Conservation (phyloP, 2,113 vertebrate genomes). For the Gopherus evgoodei region DNA sequence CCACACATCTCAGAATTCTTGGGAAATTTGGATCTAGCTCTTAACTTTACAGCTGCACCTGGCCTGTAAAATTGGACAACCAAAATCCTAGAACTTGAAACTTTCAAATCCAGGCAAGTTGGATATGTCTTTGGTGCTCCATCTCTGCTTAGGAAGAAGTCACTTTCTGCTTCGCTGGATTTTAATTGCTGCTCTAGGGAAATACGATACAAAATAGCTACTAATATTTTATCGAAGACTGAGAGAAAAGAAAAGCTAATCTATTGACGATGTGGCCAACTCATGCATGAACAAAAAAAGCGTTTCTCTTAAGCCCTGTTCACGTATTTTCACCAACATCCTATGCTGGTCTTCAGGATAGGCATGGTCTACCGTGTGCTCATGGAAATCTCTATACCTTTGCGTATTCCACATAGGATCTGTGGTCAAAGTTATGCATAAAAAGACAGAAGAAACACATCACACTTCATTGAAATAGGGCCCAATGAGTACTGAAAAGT, state of each 20-base stretch:
- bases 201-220: neutral
- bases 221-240: neutral
- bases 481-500: neutral
- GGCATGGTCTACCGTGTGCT: neutral
- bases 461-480: neutral
- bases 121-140: neutral
- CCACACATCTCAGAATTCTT: neutral
- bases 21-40: neutral
- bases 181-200: neutral
- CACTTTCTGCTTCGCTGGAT: neutral
- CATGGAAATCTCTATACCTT: neutral
- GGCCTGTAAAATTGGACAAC: neutral
- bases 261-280: conserved; percentile 10
- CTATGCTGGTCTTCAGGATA: neutral
- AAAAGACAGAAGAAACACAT: neutral
- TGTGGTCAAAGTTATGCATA: conserved; percentile 37
- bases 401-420: conserved; percentile 25
- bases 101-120: neutral
- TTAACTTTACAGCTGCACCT: fast-evolving
- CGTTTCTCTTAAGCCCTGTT: conserved; percentile 23
- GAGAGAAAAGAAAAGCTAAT: conserved; percentile 1
- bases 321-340: neutral
- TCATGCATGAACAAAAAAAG: neutral
- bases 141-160: neutral
- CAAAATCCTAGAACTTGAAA: neutral